phyloP scores from a whole-genome alignment of 2,113 vertebrate species.

The Catharus minimus region DNA sequence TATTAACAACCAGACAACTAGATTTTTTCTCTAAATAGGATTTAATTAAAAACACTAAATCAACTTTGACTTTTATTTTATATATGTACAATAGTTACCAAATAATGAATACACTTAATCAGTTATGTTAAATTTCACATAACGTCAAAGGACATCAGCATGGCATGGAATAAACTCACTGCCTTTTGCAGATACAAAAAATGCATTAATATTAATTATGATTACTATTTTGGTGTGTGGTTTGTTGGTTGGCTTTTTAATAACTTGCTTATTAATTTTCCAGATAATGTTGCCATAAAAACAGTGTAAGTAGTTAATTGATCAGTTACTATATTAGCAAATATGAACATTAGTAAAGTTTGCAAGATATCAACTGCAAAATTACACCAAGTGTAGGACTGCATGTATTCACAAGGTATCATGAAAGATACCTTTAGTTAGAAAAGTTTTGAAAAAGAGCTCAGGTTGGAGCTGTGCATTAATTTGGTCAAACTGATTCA shows the following conservation, averaged over 20 bases:
- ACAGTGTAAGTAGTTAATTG: conserved; percentile 50
- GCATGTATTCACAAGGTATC: conserved; percentile 35
- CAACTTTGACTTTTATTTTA: conserved; percentile 77
- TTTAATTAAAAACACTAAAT: conserved; percentile 78
- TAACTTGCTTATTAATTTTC: conserved; percentile 45
- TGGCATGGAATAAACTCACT: conserved; percentile 68
- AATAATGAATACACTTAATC: conserved; percentile 72
- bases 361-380: conserved; percentile 70
- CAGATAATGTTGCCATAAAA: conserved; percentile 69
- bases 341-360: conserved; percentile 72
- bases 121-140: conserved; percentile 72
- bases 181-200: conserved; percentile 69
- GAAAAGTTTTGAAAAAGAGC: conserved; percentile 78
- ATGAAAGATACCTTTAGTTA: conserved; percentile 66
- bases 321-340: conserved; percentile 71
- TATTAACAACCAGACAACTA: conserved; percentile 44
- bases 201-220: conserved; percentile 41
- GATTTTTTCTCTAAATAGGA: conserved; percentile 54
- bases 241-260: neutral
- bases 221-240: conserved; percentile 9
- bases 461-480: conserved; percentile 65
- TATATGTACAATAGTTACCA: conserved; percentile 79
- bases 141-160: conserved; percentile 70
- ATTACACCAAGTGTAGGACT: conserved; percentile 59
- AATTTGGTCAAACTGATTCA: conserved; percentile 69